Percentiles rank a stretch among this genome's conserved stretches.
Evolutionary conservation across 2,888 invertebrate genomes (phyloP).

Genomic region (Monoplex corrugatus): DNA sequence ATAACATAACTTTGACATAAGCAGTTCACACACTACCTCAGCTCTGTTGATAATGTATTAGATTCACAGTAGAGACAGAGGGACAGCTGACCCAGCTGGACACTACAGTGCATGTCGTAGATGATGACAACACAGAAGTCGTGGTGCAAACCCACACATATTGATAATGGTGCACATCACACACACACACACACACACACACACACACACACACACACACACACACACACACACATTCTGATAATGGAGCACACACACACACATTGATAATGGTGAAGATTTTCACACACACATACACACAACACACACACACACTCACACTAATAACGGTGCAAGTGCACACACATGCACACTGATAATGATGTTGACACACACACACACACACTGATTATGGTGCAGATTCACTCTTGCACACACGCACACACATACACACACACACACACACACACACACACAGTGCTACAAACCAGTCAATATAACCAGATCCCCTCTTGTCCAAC

Average conservation of each 20-base stretch:
- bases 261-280: neutral
- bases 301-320: neutral
- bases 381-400: neutral
- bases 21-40: no score
- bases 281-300: neutral
- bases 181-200: neutral
- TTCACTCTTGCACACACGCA: neutral
- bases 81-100: neutral
- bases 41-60: no score
- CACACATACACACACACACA: neutral
- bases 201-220: neutral
- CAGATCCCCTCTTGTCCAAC: no score
- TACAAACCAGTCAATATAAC: no score
- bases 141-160: neutral
- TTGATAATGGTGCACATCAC: neutral
- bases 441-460: neutral
- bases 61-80: no score
- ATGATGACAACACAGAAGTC: neutral
- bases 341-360: neutral
- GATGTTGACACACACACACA: neutral
- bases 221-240: neutral
- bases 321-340: neutral
- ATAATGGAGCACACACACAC: neutral
- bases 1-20: no score
- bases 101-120: neutral